Base-by-base conservation (phyloP, 2,888 invertebrate species). In the Heliconius cydno region DNA sequence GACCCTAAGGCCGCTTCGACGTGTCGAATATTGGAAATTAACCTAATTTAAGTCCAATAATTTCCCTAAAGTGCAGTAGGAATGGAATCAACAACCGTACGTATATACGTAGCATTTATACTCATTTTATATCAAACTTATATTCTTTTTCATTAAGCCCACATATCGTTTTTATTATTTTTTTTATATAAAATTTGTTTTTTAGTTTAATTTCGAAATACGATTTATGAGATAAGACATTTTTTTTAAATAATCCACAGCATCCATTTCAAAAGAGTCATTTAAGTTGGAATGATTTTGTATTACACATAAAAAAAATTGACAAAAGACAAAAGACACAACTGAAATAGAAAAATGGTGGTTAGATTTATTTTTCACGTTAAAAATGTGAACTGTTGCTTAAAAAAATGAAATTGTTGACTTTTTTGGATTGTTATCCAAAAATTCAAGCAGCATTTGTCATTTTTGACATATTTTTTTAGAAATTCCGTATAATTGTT, bases 401-500 rank as follows among this genome's bases (percentile, higher is more conserved):
- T 22, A 41, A 65, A 63, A 72, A 46, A 7, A 19, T 28, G 6
- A 25, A 12, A 19, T 72, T 28, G 19, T 30, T 72, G 28, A 19
- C 22, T 34, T 57, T 30, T 66, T 46, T 76, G n/a, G 12, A 60
- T 60, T n/a, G 10, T 10, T 7, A 60, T 34, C 34, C 34, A 22
- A 57, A 10, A 60, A 52, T 25, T 15, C 12, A 66, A 65, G 73
- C n/a, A 25, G 30, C 25, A 65, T 66, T 63, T 63, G 63, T 63
- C 63, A 63, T 74, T 75, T 75, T 63, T 65, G 13, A 25, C 66
- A 19, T 25, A 34, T 67, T 70, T 70, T 67, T 70, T 77, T 68
- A 79, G 68, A 7, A 60, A 38, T 73, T 73, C 66, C 78, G 25
- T 67, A 72, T 79, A 76, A 77, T 74, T 82, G 81, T 82, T 80